A percentile compares a stretch with the other conserved stretches of the same genome.
These are phyloP conservation scores for Melanophora roralis DNA, from an alignment of 2,888 invertebrate genomes.

Conservation along the genomic window DNA sequence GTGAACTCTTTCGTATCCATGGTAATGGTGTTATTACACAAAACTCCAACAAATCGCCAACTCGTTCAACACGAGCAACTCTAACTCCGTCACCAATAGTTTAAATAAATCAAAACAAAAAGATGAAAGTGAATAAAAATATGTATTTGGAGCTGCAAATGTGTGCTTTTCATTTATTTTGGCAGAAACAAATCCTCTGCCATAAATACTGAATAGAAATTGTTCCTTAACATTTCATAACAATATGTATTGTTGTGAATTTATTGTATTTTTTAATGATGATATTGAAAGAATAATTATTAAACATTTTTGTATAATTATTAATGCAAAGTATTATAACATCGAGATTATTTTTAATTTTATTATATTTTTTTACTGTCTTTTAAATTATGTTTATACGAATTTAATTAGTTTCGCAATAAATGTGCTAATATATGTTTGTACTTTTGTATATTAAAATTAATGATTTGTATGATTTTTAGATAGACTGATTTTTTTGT, in stretches of 20 bases:
- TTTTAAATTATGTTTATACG: conserved; percentile 1
- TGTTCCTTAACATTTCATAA: conserved; percentile 50
- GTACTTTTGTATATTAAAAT: conserved; percentile 30
- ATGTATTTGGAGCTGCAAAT: neutral
- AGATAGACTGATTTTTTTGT: conserved; percentile 40
- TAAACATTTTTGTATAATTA: conserved; percentile 38
- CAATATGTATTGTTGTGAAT: conserved; percentile 44
- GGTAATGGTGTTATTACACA: conserved; percentile 76
- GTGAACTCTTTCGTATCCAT: conserved; percentile 87
- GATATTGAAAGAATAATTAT: conserved; percentile 16
- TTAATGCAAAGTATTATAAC: conserved; percentile 47
- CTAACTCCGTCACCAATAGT: conserved; percentile 74
- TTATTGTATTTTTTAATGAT: conserved; percentile 14
- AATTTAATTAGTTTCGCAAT: conserved; percentile 1
- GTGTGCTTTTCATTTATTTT: neutral
- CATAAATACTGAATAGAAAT: conserved; percentile 9
- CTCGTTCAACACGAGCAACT: conserved; percentile 71
- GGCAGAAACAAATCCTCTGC: conserved; percentile 16
- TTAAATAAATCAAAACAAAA: conserved; percentile 59
- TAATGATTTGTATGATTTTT: conserved; percentile 17
- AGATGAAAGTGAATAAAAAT: neutral
- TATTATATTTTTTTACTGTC: neutral
- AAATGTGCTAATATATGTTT: conserved; percentile 31
- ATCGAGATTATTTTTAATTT: conserved; percentile 36
- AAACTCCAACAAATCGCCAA: conserved; percentile 71